Evolutionary conservation across 2,113 vertebrate species (phyloP).

Genomic region (Paratilapia polleni): DNA sequence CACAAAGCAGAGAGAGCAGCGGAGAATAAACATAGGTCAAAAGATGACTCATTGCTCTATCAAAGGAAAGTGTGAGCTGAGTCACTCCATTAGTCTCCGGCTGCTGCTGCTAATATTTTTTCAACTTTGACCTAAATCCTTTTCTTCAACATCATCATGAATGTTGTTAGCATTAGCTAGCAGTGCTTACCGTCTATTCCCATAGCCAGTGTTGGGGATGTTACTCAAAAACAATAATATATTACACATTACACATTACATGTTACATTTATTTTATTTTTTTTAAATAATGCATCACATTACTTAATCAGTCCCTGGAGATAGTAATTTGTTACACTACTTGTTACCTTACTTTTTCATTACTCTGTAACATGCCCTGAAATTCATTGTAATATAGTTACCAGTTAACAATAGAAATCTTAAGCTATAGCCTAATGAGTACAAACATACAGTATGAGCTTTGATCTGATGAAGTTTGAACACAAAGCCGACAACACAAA

Average conservation of each 20-base stretch:
- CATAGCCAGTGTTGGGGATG: not conserved
- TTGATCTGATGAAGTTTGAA: not conserved
- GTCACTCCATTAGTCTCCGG: not conserved
- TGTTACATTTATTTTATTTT: too few species aligned
- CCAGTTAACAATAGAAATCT: not conserved
- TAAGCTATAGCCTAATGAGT: not conserved
- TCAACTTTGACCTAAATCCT: not conserved
- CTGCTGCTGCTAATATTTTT: not conserved
- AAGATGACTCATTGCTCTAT: not conserved
- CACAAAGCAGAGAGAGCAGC: constrained; percentile 5
- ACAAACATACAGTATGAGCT: not conserved
- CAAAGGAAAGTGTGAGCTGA: not conserved
- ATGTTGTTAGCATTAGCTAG: not conserved
- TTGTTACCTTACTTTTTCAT: too few species aligned
- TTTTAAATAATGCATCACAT: too few species aligned
- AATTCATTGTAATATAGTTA: too few species aligned
- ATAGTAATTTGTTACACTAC: too few species aligned
- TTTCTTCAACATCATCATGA: too few species aligned
- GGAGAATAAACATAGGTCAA: not conserved
- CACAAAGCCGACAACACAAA: not conserved
- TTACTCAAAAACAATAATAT: too few species aligned
- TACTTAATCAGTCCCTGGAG: too few species aligned
- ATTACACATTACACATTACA: too few species aligned
- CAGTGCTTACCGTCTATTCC: not conserved
- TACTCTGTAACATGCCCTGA: too few species aligned